A percentile compares a stretch with the other conserved stretches of the same genome.
phyloP scores from a whole-genome alignment of 2,888 invertebrate genomes.

The Tetragnatha montana region DNA sequence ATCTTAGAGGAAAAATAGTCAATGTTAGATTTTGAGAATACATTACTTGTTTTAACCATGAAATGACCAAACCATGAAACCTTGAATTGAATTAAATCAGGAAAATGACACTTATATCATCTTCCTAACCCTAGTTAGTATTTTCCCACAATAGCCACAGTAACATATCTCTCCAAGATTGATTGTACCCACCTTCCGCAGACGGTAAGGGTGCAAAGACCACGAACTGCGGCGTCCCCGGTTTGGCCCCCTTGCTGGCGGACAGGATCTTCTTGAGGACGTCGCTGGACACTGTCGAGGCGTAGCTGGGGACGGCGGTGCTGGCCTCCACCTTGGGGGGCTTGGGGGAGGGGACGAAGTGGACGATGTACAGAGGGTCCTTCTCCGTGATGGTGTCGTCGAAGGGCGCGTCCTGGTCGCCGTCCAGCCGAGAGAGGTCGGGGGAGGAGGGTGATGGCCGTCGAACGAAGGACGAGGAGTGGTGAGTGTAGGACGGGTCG shows the following conservation, averaged over 20 bases:
- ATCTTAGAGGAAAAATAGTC: no score
- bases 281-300: conserved; percentile 48
- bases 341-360: conserved; percentile 65
- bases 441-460: background rate
- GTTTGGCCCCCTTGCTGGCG: conserved; percentile 61
- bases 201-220: conserved; percentile 59
- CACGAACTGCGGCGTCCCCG: conserved; percentile 66
- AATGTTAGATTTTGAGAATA: no score
- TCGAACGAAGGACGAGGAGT: background rate
- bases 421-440: conserved; percentile 45
- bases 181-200: conserved; percentile 44
- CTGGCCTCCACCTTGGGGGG: conserved; percentile 60
- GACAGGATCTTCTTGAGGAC: conserved; percentile 61
- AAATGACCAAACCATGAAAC: no score
- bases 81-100: no score
- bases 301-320: conserved; percentile 12
- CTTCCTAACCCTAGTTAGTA: no score
- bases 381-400: conserved; percentile 46
- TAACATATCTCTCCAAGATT: no score
- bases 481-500: conserved; percentile 37
- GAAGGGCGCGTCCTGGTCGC: conserved; percentile 11
- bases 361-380: conserved; percentile 66
- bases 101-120: no score
- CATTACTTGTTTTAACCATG: no score
- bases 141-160: no score